Evolutionary conservation across 2,113 vertebrate genomes (phyloP).

Genomic region (Panthera tigris): DNA sequence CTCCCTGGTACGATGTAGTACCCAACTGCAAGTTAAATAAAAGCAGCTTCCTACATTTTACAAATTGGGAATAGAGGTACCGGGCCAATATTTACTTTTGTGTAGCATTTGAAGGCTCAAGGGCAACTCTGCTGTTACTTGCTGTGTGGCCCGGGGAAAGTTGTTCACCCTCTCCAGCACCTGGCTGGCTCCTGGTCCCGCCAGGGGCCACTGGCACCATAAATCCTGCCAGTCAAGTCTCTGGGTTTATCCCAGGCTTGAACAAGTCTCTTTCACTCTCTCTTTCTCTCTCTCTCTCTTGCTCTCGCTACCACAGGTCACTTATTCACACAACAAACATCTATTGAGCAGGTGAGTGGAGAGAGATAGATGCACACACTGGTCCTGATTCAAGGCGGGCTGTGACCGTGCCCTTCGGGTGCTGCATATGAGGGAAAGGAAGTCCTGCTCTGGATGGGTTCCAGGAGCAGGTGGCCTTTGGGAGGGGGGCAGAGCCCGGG

Average conservation of each 20-base stretch:
- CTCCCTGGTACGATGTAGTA: not conserved
- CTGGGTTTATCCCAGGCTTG: not conserved
- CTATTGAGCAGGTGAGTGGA: not conserved
- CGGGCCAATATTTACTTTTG: not conserved
- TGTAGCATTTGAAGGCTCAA: not conserved
- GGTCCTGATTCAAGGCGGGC: not conserved
- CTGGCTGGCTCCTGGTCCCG: not conserved
- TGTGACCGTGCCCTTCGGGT: not conserved
- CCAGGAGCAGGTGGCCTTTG: not conserved
- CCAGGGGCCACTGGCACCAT: not conserved
- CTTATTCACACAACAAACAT: conserved; percentile 12
- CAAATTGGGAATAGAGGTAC: not conserved
- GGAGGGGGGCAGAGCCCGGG: not conserved
- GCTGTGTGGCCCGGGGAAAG: not conserved
- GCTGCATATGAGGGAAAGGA: not conserved
- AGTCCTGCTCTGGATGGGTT: not conserved
- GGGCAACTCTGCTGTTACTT: not conserved
- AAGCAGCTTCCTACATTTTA: not conserved
- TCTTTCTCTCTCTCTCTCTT: not conserved
- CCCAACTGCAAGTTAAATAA: not conserved
- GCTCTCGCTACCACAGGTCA: not conserved
- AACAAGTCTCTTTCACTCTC: not conserved
- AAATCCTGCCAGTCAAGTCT: not conserved
- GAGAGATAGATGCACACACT: not conserved
- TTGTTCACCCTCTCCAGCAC: not conserved